phyloP scores from a whole-genome alignment of 2,113 vertebrate species.

The Marcusenius ussheri region DNA sequence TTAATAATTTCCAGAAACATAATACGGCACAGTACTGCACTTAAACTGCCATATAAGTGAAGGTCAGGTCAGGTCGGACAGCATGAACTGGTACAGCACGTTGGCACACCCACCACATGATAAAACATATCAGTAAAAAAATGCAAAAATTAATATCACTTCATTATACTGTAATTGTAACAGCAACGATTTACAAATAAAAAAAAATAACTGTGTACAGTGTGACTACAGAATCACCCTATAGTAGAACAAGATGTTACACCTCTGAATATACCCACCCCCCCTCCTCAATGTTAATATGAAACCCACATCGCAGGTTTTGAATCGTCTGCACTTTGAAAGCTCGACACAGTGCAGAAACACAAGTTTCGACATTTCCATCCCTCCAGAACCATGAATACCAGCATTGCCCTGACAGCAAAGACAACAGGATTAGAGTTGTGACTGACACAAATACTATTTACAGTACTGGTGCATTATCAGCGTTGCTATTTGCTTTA shows the following conservation, averaged over 20 bases:
- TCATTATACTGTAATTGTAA: not conserved
- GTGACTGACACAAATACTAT: not conserved
- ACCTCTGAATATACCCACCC: not conserved
- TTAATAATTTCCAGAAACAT: too few species aligned
- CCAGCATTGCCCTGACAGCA: not conserved
- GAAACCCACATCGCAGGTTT: not conserved
- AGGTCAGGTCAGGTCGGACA: not conserved
- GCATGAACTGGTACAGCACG: not conserved
- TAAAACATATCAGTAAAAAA: not conserved
- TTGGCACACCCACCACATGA: not conserved
- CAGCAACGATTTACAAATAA: not conserved
- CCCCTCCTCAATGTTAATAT: not conserved
- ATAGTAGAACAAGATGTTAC: not conserved
- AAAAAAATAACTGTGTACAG: not conserved
- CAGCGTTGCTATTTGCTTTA: not conserved
- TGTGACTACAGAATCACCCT: not conserved
- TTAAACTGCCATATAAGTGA: not conserved
- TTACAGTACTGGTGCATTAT: too few species aligned
- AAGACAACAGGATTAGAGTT: not conserved
- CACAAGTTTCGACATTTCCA: not conserved
- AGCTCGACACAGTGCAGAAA: not conserved
- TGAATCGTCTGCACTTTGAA: not conserved
- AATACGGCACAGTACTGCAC: not conserved
- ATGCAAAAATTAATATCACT: not conserved
- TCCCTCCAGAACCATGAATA: not conserved